phyloP scores from a whole-genome alignment of 2,797 vertebrate species.

The Poeciliopsis turneri region DNA sequence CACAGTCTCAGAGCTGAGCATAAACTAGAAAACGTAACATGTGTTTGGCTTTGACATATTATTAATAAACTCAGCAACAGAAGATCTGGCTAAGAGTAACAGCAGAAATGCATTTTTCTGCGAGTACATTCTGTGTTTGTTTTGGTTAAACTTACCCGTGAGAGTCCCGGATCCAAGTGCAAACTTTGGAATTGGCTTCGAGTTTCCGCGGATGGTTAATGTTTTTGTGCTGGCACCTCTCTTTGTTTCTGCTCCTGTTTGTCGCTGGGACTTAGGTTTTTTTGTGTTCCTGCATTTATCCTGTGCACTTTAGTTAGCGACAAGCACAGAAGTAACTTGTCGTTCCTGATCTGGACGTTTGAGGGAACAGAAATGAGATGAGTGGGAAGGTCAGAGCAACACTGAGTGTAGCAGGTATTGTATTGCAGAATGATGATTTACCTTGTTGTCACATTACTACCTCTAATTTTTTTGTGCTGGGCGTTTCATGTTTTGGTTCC shows the following conservation, averaged over 20 bases:
- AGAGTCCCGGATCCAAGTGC: constrained; percentile 71
- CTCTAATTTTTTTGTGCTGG: constrained; percentile 12
- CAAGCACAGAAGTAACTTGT: constrained; percentile 37
- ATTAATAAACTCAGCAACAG: constrained; percentile 63
- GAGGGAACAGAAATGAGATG: constrained; percentile 1
- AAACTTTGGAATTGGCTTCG: constrained; percentile 74
- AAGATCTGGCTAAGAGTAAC: constrained; percentile 58
- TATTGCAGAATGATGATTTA: neutral
- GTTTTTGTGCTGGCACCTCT: constrained; percentile 70
- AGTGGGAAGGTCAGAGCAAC: constrained; percentile 16
- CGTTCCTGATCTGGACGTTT: constrained; percentile 16
- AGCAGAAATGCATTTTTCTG: constrained; percentile 60
- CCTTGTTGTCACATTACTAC: neutral
- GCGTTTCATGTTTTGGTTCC: constrained; percentile 10
- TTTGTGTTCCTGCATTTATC: constrained; percentile 38
- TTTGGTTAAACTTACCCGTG: constrained; percentile 73
- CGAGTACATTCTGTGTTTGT: constrained; percentile 73
- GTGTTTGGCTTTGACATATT: constrained; percentile 50
- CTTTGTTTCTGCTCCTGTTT: constrained; percentile 63
- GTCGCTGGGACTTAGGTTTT: constrained; percentile 36
- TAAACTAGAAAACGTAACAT: constrained; percentile 45
- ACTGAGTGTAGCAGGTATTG: neutral
- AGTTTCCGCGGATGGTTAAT: constrained; percentile 67
- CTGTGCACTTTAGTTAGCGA: constrained; percentile 44
- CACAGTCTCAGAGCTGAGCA: constrained; percentile 27